Evolutionary conservation across 1,140 invertebrate species (phyloP).

Genomic region (Drosophila quadrilineata): DNA sequence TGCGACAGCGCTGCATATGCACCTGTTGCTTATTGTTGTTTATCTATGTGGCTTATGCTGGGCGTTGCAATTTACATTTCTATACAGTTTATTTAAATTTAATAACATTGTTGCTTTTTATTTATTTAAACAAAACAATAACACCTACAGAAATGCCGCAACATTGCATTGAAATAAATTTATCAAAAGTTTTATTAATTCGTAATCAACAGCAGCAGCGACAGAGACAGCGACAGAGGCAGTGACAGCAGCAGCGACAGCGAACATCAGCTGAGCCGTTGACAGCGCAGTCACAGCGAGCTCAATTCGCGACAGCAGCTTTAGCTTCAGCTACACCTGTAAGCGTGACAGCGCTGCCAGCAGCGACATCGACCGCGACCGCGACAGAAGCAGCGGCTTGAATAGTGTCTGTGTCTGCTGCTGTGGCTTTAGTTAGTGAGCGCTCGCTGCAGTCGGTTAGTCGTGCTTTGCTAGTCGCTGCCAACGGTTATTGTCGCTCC

Average conservation of each 20-base stretch:
- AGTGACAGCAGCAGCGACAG: not conserved
- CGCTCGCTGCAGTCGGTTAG: conserved; percentile 66
- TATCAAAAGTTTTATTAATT: conserved; percentile 57
- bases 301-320: conserved; percentile 15
- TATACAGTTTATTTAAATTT: conserved; percentile 25
- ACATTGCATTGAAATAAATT: conserved; percentile 57
- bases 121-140: conserved; percentile 19
- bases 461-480: conserved; percentile 71
- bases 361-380: conserved; percentile 3
- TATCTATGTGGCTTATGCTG: conserved; percentile 7
- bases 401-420: conserved; percentile 8
- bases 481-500: conserved; percentile 48
- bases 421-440: conserved; percentile 63
- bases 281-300: not conserved
- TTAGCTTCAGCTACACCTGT: not conserved
- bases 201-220: conserved; percentile 35
- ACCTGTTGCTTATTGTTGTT: conserved; percentile 59
- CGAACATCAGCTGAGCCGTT: not conserved
- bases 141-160: conserved; percentile 16
- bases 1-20: conserved; percentile 47
- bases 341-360: not conserved
- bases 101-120: too few species aligned
- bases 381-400: conserved; percentile 5
- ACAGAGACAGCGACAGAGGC: not conserved
- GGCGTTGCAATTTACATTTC: conserved; percentile 39